Base-by-base conservation (phyloP, 1,140 invertebrate genomes). In the Ips typographus region DNA sequence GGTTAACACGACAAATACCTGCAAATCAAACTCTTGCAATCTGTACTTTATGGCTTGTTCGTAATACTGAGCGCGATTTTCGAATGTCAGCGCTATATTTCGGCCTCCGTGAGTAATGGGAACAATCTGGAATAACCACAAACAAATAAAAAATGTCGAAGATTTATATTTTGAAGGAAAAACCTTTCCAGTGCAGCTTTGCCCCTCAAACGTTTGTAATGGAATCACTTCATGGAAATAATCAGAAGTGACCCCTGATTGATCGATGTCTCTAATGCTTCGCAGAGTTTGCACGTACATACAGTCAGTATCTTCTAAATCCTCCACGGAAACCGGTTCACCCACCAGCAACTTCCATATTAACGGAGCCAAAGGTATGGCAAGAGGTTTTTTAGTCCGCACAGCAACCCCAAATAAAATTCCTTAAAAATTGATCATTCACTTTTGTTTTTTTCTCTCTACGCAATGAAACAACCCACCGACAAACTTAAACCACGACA, bases 181-280 rank as follows among this genome's bases (percentile, higher is more conserved):
- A 4, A 79, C 79, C 70, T 83, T 80, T 49, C 87, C 87, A 51
- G 85, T 86, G 73, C 85, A 84, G 75, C 86, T 87, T 59, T 85
- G 77, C 3, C 85, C 87, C 77, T 88, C 87, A 80, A 89, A 89
- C 75, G 81, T 83, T 72, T 89, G 86, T 68, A 89, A 77, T 6
- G 88, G 88, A 71, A 90, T 88, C 43, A 87, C 82, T 73, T 89
- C 87, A 78, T 88, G 84, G 77, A 89, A 89, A 74, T 84, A 87
- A 2, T 82, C 82, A 75, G 87, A 86, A 67, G 84, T 86, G 3
- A 89, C 84, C 1, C 85, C 87, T 4, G 82, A 81, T 42, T 82
- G 77, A 74, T 88, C 84, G 60, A 89, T 87, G 74, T 88, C 84
- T 61, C 83, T 74, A 42, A 89, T 87, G 61, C 85, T 85, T 58